Evolutionary conservation across 2,113 vertebrate genomes (phyloP), one percentile per base, ranked within the genome.

Genomic region (Tursiops truncatus): DNA sequence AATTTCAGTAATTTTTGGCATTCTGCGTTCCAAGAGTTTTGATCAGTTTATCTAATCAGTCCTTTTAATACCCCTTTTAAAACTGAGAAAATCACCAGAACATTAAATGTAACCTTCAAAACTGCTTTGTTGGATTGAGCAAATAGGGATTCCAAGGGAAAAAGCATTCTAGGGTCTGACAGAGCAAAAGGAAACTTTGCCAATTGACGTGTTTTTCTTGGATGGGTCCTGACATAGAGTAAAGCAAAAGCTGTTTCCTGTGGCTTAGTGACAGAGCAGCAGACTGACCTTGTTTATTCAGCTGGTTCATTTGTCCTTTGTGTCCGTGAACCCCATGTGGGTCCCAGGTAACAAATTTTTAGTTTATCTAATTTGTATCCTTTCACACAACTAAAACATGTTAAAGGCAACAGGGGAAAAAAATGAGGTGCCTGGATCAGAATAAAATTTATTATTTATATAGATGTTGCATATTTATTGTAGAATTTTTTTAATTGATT

Each of bases 171-270:
- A 25, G 23, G 60, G 14, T 65, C 13, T 73, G 33, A 70, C 53
- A 62, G 26, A 65, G 31, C 14, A 47, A 83, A 94, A 94, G 83
- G 71, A 44, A 56, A 67, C 28, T 76, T 81, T 71, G 74, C 70
- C 58, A 3, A 8, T 15, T 38, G 87, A 44, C 56, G 28, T 88
- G 80, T 80, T 96, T 91, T 88, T 95, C 50, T 81, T 93, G 94
- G 76, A 80, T 82, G 33, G 41, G 26, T 65, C 50, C 62, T 84
- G 81, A 88, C 47, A 89, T 1, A 76, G 38, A 73, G n/a, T 60
- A 58, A 38, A 83, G 73, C 56, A 31, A 70, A 94, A 83, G 53
- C 88, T 89, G 83, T 33, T 95, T 93, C 73, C 89, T 60, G 56
- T 50, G 73, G 60, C 13, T 87, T 82, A 33, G 31, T 41, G 60